Percentiles rank a stretch among this genome's conserved stretches.
phyloP scores from a whole-genome alignment of 2,888 invertebrate species.

The Lochmaea capreae region DNA sequence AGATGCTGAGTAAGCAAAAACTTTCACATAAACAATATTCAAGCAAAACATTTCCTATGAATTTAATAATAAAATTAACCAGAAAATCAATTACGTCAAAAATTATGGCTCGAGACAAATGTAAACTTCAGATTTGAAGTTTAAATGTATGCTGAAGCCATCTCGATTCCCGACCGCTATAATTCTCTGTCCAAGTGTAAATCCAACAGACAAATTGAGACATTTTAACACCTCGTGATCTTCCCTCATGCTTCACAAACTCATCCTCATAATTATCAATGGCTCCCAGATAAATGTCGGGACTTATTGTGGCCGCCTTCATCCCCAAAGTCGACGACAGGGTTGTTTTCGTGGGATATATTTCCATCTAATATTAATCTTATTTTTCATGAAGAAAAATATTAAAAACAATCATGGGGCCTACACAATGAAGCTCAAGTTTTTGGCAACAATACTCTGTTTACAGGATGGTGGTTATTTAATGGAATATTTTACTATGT shows the following conservation, averaged over 20 bases:
- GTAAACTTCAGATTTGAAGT: slow-evolving; percentile 4
- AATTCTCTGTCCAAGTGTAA: slow-evolving; percentile 24
- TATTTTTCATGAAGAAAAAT: no score
- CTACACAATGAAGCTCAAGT: no score
- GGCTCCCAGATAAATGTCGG: slow-evolving; percentile 22
- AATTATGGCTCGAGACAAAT: not conserved
- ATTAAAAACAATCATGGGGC: no score
- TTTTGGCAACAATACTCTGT: no score
- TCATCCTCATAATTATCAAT: slow-evolving; percentile 33
- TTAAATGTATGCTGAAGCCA: not conserved
- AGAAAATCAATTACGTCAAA: no score
- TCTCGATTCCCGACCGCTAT: slow-evolving; percentile 15
- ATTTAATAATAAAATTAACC: no score
- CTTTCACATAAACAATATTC: no score
- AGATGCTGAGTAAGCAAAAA: not conserved
- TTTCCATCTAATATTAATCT: not conserved
- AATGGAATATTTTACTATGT: no score
- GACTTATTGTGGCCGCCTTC: not conserved
- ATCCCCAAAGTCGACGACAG: not conserved
- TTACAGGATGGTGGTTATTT: no score
- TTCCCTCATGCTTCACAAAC: slow-evolving; percentile 13
- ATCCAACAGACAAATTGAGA: slow-evolving; percentile 31
- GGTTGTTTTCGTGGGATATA: not conserved
- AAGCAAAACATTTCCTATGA: no score
- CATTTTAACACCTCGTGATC: slow-evolving; percentile 34